Base-by-base conservation (phyloP, 1,140 invertebrate genomes). In the Ceratina australensis region DNA sequence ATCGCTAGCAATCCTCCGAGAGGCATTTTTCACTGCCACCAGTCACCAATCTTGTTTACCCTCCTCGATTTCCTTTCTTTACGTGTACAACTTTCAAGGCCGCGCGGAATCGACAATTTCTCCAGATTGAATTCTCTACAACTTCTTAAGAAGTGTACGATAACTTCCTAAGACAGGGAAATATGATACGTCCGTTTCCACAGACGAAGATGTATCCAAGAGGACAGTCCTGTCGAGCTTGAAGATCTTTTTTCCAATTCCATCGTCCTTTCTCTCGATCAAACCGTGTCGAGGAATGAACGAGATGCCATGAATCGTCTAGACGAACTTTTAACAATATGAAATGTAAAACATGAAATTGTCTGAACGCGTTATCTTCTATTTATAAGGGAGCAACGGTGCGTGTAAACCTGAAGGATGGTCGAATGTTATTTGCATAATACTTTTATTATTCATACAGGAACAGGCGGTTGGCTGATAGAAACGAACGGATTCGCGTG, bases 71-170 rank as follows among this genome's bases (percentile, higher is more conserved):
- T 47, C 10, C 33, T 20, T 26, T 20, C 42, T 61, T 26, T 52
- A n/a, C 42, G 42, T 50, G 42, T 50, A 42, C 57, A 24, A 69
- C 12, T 56, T 73, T 64, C 72, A 64, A 64, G 72, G 72, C 49
- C 59, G 28, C 8, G 18, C 7, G 12, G 42, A 52, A 22, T 52
- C 59, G 16, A n/a, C 59, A 15, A 33, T 33, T 20, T 33, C 49
- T 5, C 59, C 26, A n/a, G 49, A 73, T 73, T 73, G 72, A 54
- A 64, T 73, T 42, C 54, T 60, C n/a, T 28, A 20, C 13, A 72
- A 26, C 13, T 73, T 73, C 22, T 28, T 24, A 24, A 60, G 54
- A 18, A 42, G 33, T 10, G 33, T 54, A 64, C 72, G 33, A 63
- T 73, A 73, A 73, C 57, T 73, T 61, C 10, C 28, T 28, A n/a